Percentiles rank a stretch among this genome's conserved stretches.
These are phyloP conservation scores for Eubucco bourcierii DNA, from an alignment of 2,113 vertebrate genomes.

Conservation along the genomic window DNA sequence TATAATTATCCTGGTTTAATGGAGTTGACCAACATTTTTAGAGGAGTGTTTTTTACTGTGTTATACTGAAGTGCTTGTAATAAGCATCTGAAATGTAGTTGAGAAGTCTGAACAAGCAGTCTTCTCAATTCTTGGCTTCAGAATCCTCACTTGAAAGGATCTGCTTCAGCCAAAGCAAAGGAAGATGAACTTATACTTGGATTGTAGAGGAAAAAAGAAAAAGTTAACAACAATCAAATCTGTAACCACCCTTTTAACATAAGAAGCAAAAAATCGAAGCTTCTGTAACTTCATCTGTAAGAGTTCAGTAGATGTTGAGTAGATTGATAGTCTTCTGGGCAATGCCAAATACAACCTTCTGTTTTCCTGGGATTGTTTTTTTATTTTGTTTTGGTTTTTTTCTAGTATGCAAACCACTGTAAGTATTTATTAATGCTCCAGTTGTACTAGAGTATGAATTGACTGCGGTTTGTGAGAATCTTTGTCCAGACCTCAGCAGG, in stretches of 20 bases:
- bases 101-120: background rate
- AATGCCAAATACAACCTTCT: background rate
- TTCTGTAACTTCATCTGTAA: background rate
- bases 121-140: background rate
- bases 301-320: background rate
- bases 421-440: background rate
- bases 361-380: background rate
- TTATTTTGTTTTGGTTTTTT: background rate
- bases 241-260: background rate
- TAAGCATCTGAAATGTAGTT: background rate
- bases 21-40: background rate
- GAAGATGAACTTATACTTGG: background rate
- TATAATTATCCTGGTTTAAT: conserved; percentile 10
- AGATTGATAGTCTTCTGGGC: background rate
- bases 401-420: background rate
- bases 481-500: background rate
- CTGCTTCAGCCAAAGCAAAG: background rate
- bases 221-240: background rate
- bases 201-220: background rate
- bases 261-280: background rate
- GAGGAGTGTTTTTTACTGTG: background rate
- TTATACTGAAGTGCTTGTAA: background rate
- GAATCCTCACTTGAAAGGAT: conserved; percentile 1
- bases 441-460: background rate
- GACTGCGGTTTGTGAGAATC: background rate